Conservation (phyloP, 2,113 vertebrate genomes). For the Notechis scutatus region DNA sequence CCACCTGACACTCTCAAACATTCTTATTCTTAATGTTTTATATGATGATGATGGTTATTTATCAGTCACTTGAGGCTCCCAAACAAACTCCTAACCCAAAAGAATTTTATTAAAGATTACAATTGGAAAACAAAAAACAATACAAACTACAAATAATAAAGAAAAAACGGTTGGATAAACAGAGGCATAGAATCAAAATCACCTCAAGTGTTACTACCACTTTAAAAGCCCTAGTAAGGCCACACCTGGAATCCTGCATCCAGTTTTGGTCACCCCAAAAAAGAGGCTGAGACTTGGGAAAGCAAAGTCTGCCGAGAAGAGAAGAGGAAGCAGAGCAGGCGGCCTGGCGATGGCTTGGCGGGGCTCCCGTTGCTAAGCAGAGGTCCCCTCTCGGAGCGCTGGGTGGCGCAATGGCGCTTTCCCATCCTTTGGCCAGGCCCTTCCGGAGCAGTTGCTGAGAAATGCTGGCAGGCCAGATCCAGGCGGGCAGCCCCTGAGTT, state of each 20-base stretch:
- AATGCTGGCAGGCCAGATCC: not conserved
- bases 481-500: not conserved
- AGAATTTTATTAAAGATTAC: not conserved
- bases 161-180: not conserved
- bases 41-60: too few species aligned
- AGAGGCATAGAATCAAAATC: too few species aligned
- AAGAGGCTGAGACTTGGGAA: too few species aligned
- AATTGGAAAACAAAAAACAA: not conserved
- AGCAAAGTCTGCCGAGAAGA: not conserved
- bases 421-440: not conserved
- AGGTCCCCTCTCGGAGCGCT: not conserved
- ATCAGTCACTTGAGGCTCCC: not conserved
- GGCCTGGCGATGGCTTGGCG: too few species aligned
- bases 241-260: too few species aligned
- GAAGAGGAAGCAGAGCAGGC: not conserved
- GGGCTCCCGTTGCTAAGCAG: too few species aligned
- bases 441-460: not conserved
- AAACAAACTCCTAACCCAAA: not conserved
- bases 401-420: not conserved
- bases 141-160: not conserved
- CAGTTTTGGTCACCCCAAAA: too few species aligned
- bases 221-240: too few species aligned
- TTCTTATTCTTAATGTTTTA: too few species aligned
- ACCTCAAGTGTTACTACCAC: fast-evolving
- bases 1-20: too few species aligned